These are phyloP conservation scores for Hypolimnas misippus DNA, from an alignment of 2,888 invertebrate species.

Conservation along the genomic window DNA sequence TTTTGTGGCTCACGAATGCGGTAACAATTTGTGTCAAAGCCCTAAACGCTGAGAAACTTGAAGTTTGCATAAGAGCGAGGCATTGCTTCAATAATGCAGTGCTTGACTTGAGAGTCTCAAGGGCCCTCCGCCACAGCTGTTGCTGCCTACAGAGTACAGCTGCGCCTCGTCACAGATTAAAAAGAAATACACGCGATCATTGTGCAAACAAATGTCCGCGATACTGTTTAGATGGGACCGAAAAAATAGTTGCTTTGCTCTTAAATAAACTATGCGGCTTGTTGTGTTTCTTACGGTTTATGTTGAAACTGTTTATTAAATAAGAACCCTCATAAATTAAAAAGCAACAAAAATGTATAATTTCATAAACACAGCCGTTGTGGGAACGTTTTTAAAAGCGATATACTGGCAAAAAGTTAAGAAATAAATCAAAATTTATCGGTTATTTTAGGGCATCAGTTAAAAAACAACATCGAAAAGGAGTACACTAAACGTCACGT, in stretches of 20 bases:
- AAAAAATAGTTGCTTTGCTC: slow-evolving; percentile 58
- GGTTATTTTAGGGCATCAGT: neutral
- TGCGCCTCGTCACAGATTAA: slow-evolving; percentile 63
- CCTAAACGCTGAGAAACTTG: slow-evolving; percentile 51
- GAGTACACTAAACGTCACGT: slow-evolving; percentile 8
- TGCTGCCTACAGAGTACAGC: slow-evolving; percentile 56
- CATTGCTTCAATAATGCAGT: slow-evolving; percentile 51
- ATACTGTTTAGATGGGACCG: slow-evolving; percentile 56
- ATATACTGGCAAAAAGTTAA: neutral
- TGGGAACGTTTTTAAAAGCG: slow-evolving; percentile 6
- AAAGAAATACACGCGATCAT: slow-evolving; percentile 60
- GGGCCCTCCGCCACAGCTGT: slow-evolving; percentile 66
- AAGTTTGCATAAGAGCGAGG: slow-evolving; percentile 52
- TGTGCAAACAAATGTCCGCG: slow-evolving; percentile 68
- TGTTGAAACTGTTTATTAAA: slow-evolving; percentile 28
- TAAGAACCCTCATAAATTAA: slow-evolving; percentile 16
- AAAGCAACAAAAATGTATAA: slow-evolving; percentile 4
- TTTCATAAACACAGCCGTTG: slow-evolving; percentile 9
- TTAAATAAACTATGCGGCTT: slow-evolving; percentile 61
- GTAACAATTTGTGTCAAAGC: slow-evolving; percentile 49
- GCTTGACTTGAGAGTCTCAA: slow-evolving; percentile 57
- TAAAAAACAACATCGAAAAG: slow-evolving; percentile 3
- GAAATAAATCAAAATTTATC: neutral
- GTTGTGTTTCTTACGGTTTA: slow-evolving; percentile 45
- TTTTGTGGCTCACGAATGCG: slow-evolving; percentile 27